phyloP scores from a whole-genome alignment of 2,888 invertebrate genomes.

The Tenthredo amoena region DNA sequence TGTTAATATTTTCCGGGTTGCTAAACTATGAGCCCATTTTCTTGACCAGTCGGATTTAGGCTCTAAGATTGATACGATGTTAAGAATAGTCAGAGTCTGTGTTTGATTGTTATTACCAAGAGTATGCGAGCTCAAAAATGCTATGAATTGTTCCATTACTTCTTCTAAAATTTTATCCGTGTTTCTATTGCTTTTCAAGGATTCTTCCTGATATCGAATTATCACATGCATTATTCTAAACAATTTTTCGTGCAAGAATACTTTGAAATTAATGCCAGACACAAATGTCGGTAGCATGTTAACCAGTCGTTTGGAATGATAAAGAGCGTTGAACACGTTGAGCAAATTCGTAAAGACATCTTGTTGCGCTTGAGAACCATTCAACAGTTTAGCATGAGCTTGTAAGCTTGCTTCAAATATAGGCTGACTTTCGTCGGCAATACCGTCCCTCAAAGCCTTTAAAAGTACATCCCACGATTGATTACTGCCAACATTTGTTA shows the following conservation, averaged over 20 bases:
- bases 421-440: conserved; percentile 71
- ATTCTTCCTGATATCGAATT: conserved; percentile 70
- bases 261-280: conserved; percentile 74
- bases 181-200: conserved; percentile 67
- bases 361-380: conserved; percentile 59
- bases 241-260: conserved; percentile 73
- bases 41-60: conserved; percentile 73
- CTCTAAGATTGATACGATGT: conserved; percentile 72
- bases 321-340: conserved; percentile 68
- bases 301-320: conserved; percentile 65
- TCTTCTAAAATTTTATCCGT: conserved; percentile 71
- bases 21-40: conserved; percentile 71
- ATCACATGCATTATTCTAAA: conserved; percentile 70
- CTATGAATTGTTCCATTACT: conserved; percentile 71
- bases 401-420: conserved; percentile 74
- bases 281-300: conserved; percentile 70
- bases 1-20: conserved; percentile 68
- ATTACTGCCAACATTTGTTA: conserved; percentile 63
- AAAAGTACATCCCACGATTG: conserved; percentile 68
- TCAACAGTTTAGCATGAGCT: conserved; percentile 56
- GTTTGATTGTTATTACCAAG: conserved; percentile 60
- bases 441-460: conserved; percentile 68
- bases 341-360: conserved; percentile 70
- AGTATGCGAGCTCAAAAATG: conserved; percentile 66
- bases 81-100: conserved; percentile 67